Evolutionary conservation across 2,113 vertebrate species (phyloP).

Genomic region (Panthera leo): DNA sequence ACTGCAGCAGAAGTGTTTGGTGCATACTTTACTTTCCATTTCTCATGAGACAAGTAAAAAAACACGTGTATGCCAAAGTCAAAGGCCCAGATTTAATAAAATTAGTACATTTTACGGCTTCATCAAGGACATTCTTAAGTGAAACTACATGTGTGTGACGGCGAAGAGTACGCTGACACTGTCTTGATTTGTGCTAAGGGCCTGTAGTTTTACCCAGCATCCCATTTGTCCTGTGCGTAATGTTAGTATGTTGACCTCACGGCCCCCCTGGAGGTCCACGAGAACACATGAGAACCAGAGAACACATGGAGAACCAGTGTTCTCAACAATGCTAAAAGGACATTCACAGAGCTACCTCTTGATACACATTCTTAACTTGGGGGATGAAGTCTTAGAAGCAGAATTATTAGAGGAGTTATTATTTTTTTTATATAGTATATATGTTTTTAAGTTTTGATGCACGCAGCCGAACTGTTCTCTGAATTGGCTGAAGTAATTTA

Average conservation of each 20-base stretch:
- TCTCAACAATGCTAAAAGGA: constrained; percentile 19
- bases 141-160: background rate
- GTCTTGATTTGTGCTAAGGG: background rate
- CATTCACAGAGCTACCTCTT: constrained; percentile 1
- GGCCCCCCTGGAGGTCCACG: background rate
- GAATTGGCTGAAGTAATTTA: background rate
- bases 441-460: background rate
- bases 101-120: background rate
- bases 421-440: background rate
- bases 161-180: background rate
- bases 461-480: background rate
- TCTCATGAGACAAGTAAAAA: background rate
- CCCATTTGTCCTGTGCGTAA: background rate
- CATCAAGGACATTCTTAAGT: background rate
- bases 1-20: background rate
- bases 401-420: constrained; percentile 8
- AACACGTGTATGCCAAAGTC: background rate
- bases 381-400: background rate
- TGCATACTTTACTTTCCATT: background rate
- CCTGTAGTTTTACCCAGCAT: background rate
- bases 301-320: background rate
- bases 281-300: background rate
- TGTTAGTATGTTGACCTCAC: background rate
- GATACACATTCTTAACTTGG: constrained; percentile 10
- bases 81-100: constrained; percentile 35